These are phyloP conservation scores for Lycophotia porphyrea DNA, from an alignment of 2,888 invertebrate genomes.

Conservation along the genomic window DNA sequence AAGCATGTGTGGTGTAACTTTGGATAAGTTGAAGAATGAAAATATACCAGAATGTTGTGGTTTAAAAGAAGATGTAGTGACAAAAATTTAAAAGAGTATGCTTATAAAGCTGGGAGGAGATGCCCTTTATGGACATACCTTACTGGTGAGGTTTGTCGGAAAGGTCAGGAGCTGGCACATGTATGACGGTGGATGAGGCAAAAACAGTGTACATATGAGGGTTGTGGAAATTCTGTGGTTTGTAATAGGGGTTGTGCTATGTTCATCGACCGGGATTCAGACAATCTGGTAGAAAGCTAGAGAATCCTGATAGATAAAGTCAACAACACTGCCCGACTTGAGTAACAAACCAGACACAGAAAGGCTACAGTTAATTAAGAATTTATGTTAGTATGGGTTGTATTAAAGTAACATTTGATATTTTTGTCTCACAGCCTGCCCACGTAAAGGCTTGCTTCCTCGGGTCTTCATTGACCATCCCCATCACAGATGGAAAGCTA, in stretches of 20 bases:
- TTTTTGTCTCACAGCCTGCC: constrained; percentile 93
- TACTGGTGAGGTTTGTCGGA: neutral
- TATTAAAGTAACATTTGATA: constrained; percentile 9
- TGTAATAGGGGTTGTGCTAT: neutral
- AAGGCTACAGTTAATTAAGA: neutral
- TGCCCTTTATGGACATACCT: neutral
- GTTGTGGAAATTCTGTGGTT: neutral
- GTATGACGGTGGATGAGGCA: neutral
- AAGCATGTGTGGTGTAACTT: neutral
- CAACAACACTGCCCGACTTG: neutral
- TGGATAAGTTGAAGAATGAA: too few relatives aligned
- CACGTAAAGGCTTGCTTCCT: constrained; percentile 99
- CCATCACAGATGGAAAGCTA: constrained; percentile 98
- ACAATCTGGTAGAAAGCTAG: neutral
- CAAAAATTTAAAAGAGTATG: too few relatives aligned
- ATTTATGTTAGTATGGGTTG: neutral
- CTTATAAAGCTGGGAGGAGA: too few relatives aligned
- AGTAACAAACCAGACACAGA: neutral
- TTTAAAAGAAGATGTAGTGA: too few relatives aligned
- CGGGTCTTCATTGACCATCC: constrained; percentile 98
- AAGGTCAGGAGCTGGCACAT: neutral
- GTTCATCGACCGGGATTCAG: neutral
- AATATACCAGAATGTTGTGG: too few relatives aligned
- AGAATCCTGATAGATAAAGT: neutral
- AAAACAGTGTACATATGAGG: neutral